phyloP scores from a whole-genome alignment of 2,888 invertebrate genomes.

The Eupelmus urozonus region DNA sequence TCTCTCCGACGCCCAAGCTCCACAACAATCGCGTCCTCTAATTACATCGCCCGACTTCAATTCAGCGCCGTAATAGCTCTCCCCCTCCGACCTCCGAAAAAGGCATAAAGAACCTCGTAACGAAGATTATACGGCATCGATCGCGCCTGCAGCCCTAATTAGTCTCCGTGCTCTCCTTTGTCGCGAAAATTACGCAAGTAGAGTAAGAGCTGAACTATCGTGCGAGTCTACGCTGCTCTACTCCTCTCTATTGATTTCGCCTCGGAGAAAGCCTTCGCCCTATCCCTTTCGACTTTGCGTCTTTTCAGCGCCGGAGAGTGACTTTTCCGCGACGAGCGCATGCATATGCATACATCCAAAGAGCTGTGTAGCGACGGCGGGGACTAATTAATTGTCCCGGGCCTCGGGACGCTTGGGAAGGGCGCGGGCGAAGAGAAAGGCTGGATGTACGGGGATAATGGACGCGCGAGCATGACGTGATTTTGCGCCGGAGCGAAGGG shows the following conservation, averaged over 20 bases:
- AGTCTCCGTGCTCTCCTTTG: no score
- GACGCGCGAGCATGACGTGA: not conserved
- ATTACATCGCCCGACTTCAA: slow-evolving; percentile 20
- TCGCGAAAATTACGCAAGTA: slow-evolving; percentile 9
- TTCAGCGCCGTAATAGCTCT: not conserved
- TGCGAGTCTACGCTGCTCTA: not conserved
- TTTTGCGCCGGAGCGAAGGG: not conserved
- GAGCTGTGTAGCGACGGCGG: not conserved
- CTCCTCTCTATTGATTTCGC: slow-evolving; percentile 30
- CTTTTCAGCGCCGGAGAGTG: not conserved
- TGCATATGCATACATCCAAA: not conserved
- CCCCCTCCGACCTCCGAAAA: not conserved
- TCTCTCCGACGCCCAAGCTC: not conserved
- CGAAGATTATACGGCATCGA: no score
- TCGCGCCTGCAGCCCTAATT: no score
- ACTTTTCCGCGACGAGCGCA: not conserved
- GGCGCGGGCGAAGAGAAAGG: not conserved
- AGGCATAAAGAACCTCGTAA: no score
- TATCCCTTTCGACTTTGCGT: not conserved
- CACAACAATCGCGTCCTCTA: slow-evolving; percentile 28
- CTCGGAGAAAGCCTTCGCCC: slow-evolving; percentile 21
- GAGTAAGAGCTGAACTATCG: not conserved
- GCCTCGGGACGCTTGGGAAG: not conserved
- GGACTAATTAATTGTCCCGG: slow-evolving; percentile 24
- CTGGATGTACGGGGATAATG: not conserved